Percentiles rank a stretch among this genome's conserved stretches.
Conservation (phyloP, 1,140 invertebrate species). For the Pseudomyrmex flavicornis region DNA sequence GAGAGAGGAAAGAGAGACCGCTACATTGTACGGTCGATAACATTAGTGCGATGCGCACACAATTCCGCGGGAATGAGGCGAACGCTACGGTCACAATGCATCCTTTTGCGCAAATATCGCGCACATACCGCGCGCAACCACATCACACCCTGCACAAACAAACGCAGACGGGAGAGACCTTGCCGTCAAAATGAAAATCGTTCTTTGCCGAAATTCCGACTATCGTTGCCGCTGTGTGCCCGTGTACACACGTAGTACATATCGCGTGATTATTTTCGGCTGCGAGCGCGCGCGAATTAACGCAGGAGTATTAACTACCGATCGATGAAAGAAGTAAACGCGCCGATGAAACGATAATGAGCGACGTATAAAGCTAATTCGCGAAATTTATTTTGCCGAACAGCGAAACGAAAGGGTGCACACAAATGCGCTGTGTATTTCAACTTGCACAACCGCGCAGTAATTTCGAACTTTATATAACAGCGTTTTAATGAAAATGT, state of each 20-base stretch:
- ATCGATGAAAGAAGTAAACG: not conserved
- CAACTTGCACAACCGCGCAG: no score
- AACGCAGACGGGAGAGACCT: not conserved
- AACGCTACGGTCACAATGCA: conserved; percentile 46
- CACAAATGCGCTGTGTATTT: no score
- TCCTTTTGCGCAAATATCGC: conserved; percentile 45
- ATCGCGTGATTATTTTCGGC: conserved; percentile 4
- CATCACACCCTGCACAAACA: conserved; percentile 35
- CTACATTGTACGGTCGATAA: conserved; percentile 65
- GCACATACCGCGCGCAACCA: conserved; percentile 10
- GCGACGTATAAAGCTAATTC: not conserved
- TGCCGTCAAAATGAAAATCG: conserved; percentile 40
- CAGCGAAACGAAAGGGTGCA: not conserved
- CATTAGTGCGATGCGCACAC: conserved; percentile 41
- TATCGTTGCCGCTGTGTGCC: not conserved
- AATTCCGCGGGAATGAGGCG: conserved; percentile 40
- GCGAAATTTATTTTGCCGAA: no score
- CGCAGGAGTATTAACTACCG: not conserved
- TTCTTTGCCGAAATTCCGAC: conserved; percentile 50
- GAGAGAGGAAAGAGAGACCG: not conserved
- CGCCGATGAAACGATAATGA: not conserved
- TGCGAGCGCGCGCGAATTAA: conserved; percentile 1
- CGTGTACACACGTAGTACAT: conserved; percentile 9
- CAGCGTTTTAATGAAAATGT: no score
- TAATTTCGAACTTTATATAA: no score